phyloP scores from a whole-genome alignment of 2,113 vertebrate species.

The Tamias sibiricus region DNA sequence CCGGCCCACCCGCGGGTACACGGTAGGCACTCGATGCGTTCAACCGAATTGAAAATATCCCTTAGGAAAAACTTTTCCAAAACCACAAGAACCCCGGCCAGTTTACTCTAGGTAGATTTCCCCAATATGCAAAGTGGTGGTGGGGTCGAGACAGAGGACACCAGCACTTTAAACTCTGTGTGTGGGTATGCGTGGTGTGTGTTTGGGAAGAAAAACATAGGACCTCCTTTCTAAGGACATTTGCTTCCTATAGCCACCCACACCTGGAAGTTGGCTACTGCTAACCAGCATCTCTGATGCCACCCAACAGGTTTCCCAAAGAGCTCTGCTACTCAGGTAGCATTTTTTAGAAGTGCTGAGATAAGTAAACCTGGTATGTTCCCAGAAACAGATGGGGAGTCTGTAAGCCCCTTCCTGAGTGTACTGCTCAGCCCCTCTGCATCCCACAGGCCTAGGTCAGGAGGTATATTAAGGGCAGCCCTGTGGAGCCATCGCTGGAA shows the following conservation, averaged over 20 bases:
- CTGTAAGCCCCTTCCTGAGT: background rate
- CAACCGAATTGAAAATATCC: conserved; percentile 26
- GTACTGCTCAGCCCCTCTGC: background rate
- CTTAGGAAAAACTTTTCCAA: conserved; percentile 39
- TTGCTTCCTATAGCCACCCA: background rate
- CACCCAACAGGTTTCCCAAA: background rate
- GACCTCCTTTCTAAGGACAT: conserved; percentile 11
- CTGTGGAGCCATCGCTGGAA: background rate
- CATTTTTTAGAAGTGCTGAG: conserved; percentile 15
- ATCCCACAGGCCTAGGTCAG: background rate
- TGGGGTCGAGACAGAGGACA: conserved; percentile 75
- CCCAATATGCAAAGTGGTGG: conserved; percentile 83
- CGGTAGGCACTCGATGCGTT: conserved; percentile 45
- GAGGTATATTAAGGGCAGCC: background rate
- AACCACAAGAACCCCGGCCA: conserved; percentile 68
- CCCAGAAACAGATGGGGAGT: background rate
- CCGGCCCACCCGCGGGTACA: background rate
- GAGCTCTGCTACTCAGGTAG: background rate
- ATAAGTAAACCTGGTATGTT: background rate
- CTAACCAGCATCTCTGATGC: conserved; percentile 13
- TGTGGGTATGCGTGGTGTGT: conserved; percentile 77
- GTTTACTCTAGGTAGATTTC: conserved; percentile 72
- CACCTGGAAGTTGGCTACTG: background rate
- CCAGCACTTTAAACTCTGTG: conserved; percentile 85
- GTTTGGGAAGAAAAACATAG: conserved; percentile 83